These are phyloP conservation scores for Sebastes steindachneri DNA, from an alignment of 2,797 vertebrate species.

Conservation along the genomic window DNA sequence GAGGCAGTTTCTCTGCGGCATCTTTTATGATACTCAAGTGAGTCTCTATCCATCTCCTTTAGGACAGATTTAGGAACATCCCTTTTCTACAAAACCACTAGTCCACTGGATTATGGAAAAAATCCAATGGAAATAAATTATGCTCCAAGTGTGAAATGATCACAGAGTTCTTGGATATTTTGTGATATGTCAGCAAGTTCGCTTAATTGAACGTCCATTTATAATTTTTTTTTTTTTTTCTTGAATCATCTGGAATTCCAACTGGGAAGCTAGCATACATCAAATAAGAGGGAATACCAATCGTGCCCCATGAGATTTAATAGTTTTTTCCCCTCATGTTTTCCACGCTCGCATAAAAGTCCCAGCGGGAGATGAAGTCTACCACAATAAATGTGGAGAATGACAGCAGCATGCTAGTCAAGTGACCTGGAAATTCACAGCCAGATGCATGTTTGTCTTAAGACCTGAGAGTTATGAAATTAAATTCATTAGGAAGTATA, in stretches of 20 bases:
- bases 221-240: neutral
- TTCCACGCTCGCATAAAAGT: conserved; percentile 21
- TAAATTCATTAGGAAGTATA: neutral
- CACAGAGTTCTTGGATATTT: conserved; percentile 8
- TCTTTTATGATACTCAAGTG: conserved; percentile 70
- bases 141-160: conserved; percentile 33
- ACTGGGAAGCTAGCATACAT: conserved; percentile 8
- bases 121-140: conserved; percentile 33
- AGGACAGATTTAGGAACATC: conserved; percentile 67
- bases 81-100: conserved; percentile 52
- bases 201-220: conserved; percentile 41
- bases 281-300: conserved; percentile 21
- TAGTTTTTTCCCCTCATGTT: neutral
- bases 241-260: conserved; percentile 36
- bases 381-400: conserved; percentile 41
- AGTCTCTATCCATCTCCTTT: conserved; percentile 62
- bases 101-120: conserved; percentile 24
- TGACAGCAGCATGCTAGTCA: conserved; percentile 42
- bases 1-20: conserved; percentile 58
- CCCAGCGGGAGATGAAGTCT: conserved; percentile 35
- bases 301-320: conserved; percentile 6
- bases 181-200: neutral
- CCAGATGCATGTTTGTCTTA: conserved; percentile 27
- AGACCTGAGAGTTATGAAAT: conserved; percentile 10
- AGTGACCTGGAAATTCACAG: conserved; percentile 55